Conservation (phyloP, 37 sponge, comb jelly and placozoan genomes). For the Corticium candelabrum region DNA sequence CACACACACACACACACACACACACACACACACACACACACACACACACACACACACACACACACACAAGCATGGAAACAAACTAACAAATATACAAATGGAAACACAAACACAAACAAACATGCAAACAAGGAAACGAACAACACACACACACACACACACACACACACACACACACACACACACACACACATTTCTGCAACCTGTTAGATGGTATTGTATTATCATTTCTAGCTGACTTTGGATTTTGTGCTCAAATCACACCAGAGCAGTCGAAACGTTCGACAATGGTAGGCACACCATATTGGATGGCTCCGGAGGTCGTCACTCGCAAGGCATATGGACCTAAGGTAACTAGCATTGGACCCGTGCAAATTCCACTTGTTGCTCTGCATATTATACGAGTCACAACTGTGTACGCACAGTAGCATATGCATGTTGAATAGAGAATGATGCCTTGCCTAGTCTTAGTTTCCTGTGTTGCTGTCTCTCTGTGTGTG, state of each 20-base stretch:
- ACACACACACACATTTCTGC: too few species aligned
- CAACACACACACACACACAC: not conserved
- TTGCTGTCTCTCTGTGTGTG: not conserved
- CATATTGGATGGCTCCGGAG: constrained; percentile 99
- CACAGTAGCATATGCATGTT: not conserved
- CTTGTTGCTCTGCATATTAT: too few species aligned
- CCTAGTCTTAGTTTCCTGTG: constrained; percentile 5
- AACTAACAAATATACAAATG: not conserved
- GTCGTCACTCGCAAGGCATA: constrained; percentile 98
- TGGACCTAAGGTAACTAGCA: constrained; percentile 80
- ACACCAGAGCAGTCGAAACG: constrained; percentile 96
- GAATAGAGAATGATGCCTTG: constrained; percentile 6
- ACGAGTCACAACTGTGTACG: not conserved
- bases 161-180: constrained; percentile 10
- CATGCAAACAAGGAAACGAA: not conserved
- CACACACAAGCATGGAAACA: too few species aligned
- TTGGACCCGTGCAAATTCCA: too few species aligned
- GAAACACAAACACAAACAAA: not conserved
- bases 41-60: too few species aligned
- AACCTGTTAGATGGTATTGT: not conserved
- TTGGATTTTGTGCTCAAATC: constrained; percentile 99
- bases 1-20: not conserved
- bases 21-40: too few species aligned
- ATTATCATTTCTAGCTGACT: too few species aligned
- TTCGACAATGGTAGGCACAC: constrained; percentile 98